phyloP scores from a whole-genome alignment of 2,888 invertebrate species.

The Mythimna pallens region DNA sequence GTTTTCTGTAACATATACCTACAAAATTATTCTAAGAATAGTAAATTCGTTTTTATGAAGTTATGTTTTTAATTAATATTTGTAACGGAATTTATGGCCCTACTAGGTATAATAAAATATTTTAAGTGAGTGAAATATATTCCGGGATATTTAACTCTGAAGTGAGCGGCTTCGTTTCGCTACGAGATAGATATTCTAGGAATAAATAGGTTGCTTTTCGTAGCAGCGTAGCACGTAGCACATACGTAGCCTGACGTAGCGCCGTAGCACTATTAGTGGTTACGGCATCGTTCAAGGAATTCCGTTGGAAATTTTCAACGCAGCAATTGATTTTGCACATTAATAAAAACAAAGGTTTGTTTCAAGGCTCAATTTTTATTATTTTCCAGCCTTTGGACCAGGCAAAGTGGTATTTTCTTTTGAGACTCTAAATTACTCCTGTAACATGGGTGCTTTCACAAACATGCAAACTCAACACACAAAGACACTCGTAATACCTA shows the following conservation, averaged over 20 bases:
- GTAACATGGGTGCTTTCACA: no score
- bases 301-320: conserved; percentile 1
- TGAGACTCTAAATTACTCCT: no score
- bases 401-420: background rate
- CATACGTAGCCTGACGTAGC: conserved; percentile 29
- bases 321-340: conserved; percentile 3
- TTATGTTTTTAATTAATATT: no score
- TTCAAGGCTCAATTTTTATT: background rate
- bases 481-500: no score
- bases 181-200: conserved; percentile 26
- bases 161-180: conserved; percentile 15
- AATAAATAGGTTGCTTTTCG: conserved; percentile 14
- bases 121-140: conserved; percentile 5
- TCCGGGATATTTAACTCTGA: conserved; percentile 5
- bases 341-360: background rate
- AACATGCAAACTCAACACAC: no score
- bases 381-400: background rate
- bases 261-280: conserved; percentile 26
- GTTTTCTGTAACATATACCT: no score
- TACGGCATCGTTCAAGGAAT: conserved; percentile 5
- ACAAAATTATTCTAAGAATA: no score
- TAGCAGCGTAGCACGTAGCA: conserved; percentile 22
- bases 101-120: background rate
- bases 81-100: no score
- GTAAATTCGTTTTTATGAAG: no score